Conservation (phyloP, 2,888 invertebrate species). For the Conomelus anceps region DNA sequence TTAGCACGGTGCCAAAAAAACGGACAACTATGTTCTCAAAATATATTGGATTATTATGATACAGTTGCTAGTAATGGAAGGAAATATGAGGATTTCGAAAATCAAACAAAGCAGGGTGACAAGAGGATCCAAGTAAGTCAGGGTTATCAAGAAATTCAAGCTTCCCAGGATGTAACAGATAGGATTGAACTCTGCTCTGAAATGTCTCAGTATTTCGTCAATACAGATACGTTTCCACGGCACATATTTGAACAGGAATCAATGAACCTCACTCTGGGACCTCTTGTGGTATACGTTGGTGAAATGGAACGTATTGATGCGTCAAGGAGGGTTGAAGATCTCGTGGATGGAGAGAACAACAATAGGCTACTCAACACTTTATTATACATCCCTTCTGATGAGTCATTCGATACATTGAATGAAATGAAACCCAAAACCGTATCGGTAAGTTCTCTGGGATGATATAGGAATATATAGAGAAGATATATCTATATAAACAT, state of each 20-base stretch:
- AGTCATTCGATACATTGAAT: not conserved
- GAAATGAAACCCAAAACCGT: not conserved
- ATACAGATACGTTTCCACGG: not conserved
- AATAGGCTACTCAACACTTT: not conserved
- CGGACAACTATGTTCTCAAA: not conserved
- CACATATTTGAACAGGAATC: not conserved
- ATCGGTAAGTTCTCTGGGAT: not conserved
- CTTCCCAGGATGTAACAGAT: not conserved
- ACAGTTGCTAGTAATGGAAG: not conserved
- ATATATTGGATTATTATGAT: not conserved
- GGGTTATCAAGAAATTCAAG: not conserved
- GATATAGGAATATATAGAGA: too few species aligned
- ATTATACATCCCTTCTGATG: not conserved
- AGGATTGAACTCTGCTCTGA: not conserved
- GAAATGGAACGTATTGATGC: not conserved
- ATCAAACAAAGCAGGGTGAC: not conserved
- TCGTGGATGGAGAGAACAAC: not conserved
- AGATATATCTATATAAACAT: too few species aligned
- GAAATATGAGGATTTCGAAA: not conserved
- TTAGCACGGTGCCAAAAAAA: not conserved
- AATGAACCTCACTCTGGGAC: not conserved
- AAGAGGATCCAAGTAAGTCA: not conserved
- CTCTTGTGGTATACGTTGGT: not conserved
- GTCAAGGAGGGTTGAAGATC: not conserved
- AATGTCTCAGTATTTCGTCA: not conserved